Evolutionary conservation across 2,888 invertebrate genomes (phyloP), one percentile per base, ranked within the genome.

Genomic region (Drosophila paramelanica): DNA sequence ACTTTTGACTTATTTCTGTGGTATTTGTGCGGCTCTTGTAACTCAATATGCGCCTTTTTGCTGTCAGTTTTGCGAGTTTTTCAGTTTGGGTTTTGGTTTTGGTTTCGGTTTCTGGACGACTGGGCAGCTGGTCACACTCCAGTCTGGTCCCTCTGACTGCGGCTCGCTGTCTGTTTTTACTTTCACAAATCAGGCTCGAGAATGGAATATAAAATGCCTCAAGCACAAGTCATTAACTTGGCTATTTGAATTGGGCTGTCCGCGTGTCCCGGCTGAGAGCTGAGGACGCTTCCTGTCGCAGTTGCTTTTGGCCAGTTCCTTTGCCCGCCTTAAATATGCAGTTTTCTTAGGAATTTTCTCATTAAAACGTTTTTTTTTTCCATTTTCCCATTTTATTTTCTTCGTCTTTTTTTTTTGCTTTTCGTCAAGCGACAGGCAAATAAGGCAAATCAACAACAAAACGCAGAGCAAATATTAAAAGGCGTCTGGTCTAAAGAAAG

Each of bases 341-440:
- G 88, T 81, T 90, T 89, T 81, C 88, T 86, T 83, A 80, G 85
- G 85, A 86, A 86, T 89, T 86, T 86, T 87, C 88, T 86, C 85
- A 89, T 86, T 86, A 89, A 89, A 86, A 71, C 55, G 62, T 17
- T 62, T 67, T 67, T 67, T 55, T 20, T 53, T 58, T 55, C 46
- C 61, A 55, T 51, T 45, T 58, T 59, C 36, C 23, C 38, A 41
- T 53, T 61, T 65, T 49, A 31, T 68, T 67, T 31, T 50, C 47
- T 46, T 68, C 33, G 43, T 64, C 50, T 58, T 51, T 50, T 71
- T 58, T 27, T 20, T 31, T 62, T 17, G 31, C 20, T 14, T n/a
- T 50, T 50, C 41, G 45, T 59, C 42, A 23, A 33, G 52, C 62
- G 72, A 17, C 55, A 41, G 41, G 52, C 89, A 85, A 89, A 76